Evolutionary conservation across 1,140 invertebrate genomes (phyloP), one percentile per base, ranked within the genome.

Genomic region (Notospermus geniculatus): DNA sequence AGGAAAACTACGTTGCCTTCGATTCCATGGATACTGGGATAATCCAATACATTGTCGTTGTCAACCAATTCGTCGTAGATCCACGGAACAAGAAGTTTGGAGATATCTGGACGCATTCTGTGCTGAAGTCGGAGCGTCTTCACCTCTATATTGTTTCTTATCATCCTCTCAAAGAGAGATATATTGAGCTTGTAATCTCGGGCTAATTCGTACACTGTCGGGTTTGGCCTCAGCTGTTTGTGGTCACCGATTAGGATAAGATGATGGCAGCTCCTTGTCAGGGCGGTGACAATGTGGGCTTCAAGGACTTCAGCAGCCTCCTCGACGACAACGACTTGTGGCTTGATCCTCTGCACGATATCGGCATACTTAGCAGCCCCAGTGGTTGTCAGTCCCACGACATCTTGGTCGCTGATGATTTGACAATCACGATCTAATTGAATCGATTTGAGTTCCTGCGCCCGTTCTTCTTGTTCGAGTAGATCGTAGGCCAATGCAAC

Each of bases 251-350:
- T 89, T 9, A 91, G 81, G 63, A 93, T 91, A 0, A 92, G 80
- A 74, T 93, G 91, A 75, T 92, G 64, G 60, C 88, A 89, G 43
- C 83, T 64, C 25, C 83, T 75, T 7, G 87, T 87, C 9, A 93
- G 58, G 19, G 68, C 59, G 4, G 62, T 68, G 1, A 70, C 60
- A 15, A 73, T 63, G 41, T 73, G 71, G 0, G 67, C 59, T 43
- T 93, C 91, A 29, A 91, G 78, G 13, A 92, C 88, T 84, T 93
- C 91, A 1, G 90, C 91, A 0, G 91, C 91, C 83, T 93, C 91
- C 80, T 93, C 91, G 19, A 93, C 87, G 32, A 93, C 85, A 0
- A 84, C 71, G 59, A 91, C 88, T 62, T 85, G 82, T 36, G 88
- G 84, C 53, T 83, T 76, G 22, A 92, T 68, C 17, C 82, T 71